Evolutionary conservation across 2,113 vertebrate species (phyloP).

Genomic region (Clarias magur): DNA sequence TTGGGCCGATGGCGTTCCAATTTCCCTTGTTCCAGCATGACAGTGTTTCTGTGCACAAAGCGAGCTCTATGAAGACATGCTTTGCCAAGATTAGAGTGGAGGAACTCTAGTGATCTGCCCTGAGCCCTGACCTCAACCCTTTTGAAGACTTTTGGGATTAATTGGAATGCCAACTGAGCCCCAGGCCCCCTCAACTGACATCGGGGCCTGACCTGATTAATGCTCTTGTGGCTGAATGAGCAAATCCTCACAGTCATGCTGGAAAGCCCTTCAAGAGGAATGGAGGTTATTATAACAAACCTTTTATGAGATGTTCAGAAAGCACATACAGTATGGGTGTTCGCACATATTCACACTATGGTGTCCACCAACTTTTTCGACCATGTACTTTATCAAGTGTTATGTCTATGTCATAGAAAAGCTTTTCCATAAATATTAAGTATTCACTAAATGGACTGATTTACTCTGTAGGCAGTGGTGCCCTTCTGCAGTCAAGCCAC

Average conservation of each 20-base stretch:
- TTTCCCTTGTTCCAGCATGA: neutral
- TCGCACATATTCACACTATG: too few relatives aligned
- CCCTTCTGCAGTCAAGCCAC: neutral
- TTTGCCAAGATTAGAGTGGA: neutral
- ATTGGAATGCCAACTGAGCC: neutral
- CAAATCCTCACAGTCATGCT: neutral
- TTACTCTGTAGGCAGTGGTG: neutral
- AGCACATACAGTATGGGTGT: neutral
- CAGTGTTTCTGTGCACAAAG: neutral
- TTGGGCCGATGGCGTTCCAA: neutral
- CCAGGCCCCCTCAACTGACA: neutral
- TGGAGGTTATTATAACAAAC: neutral
- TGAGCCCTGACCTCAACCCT: neutral
- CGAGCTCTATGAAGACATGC: neutral
- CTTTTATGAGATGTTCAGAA: neutral
- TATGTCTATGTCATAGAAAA: neutral
- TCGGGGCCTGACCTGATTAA: neutral
- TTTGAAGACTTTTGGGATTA: neutral
- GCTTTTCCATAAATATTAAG: neutral
- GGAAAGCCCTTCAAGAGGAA: neutral
- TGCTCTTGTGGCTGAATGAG: neutral
- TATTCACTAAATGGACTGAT: neutral
- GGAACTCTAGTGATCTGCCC: neutral
- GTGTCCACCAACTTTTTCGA: neutral
- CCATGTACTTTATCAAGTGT: neutral